phyloP scores from a whole-genome alignment of 2,888 invertebrate species.

The Pseudeuparius sepicola region DNA sequence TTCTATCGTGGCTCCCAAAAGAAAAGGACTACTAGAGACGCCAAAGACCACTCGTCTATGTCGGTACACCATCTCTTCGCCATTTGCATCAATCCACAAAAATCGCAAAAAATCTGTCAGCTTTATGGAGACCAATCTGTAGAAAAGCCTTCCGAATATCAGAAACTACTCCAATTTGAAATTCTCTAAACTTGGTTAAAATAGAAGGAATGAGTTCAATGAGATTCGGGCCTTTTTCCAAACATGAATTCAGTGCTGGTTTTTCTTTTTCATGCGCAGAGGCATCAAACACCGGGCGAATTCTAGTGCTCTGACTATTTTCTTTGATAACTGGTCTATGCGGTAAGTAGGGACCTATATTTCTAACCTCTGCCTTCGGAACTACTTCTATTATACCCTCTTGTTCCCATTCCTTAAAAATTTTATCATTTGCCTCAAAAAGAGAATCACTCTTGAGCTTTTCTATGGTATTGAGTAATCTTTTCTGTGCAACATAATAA shows the following conservation, averaged over 20 bases:
- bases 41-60: too few relatives aligned
- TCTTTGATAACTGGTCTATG: too few relatives aligned
- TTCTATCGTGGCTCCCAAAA: too few relatives aligned
- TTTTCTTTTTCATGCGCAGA: conserved; percentile 13
- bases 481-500: conserved; percentile 7
- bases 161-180: conserved; percentile 17
- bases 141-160: conserved; percentile 21
- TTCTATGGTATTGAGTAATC: conserved; percentile 1
- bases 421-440: background rate
- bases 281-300: conserved; percentile 12
- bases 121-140: conserved; percentile 15
- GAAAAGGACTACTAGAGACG: too few relatives aligned
- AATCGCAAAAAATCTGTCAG: conserved; percentile 13
- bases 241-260: conserved; percentile 21
- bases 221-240: conserved; percentile 17
- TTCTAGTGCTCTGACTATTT: conserved; percentile 14
- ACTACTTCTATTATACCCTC: conserved; percentile 12
- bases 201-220: conserved; percentile 19
- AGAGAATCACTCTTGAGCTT: background rate
- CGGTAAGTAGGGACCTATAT: conserved; percentile 14
- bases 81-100: conserved; percentile 12
- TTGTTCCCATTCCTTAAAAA: conserved; percentile 9
- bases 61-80: conserved; percentile 9
- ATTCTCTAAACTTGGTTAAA: conserved; percentile 17
- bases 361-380: conserved; percentile 14